phyloP scores from a whole-genome alignment of 1,140 invertebrate species.

The Pogonognathellus flavescens region DNA sequence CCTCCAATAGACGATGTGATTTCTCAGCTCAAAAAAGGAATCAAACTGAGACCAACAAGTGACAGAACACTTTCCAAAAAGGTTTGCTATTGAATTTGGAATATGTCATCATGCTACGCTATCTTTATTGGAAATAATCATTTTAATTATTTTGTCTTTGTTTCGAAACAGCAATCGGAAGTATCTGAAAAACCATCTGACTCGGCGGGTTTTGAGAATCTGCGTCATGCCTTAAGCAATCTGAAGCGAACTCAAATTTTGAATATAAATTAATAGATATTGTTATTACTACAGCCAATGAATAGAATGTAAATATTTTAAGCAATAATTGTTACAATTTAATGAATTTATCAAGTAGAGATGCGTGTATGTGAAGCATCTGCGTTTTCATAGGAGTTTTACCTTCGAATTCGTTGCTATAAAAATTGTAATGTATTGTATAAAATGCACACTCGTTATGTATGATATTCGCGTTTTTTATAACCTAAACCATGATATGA shows the following conservation, averaged over 20 bases:
- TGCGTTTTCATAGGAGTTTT: neutral
- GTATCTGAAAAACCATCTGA: slow-evolving; percentile 40
- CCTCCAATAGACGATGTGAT: slow-evolving; percentile 66
- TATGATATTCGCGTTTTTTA: too few relatives aligned
- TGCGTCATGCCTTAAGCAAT: slow-evolving; percentile 63
- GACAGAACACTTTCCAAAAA: slow-evolving; percentile 56
- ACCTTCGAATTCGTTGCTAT: too few relatives aligned
- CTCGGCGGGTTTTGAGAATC: slow-evolving; percentile 59
- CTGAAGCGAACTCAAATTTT: slow-evolving; percentile 18
- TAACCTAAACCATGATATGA: too few relatives aligned
- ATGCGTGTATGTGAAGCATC: neutral
- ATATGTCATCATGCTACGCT: too few relatives aligned
- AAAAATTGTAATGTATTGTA: too few relatives aligned
- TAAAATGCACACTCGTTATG: too few relatives aligned
- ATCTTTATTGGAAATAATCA: too few relatives aligned
- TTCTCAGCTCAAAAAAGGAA: slow-evolving; percentile 64
- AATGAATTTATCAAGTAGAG: neutral
- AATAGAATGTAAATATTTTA: too few relatives aligned
- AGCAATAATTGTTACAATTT: too few relatives aligned
- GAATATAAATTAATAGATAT: neutral
- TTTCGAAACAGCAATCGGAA: slow-evolving; percentile 41
- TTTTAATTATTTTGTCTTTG: neutral
- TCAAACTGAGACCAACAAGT: slow-evolving; percentile 63
- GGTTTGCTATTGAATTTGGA: slow-evolving; percentile 45
- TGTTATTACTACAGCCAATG: neutral